A percentile compares a stretch with the other conserved stretches of the same genome.
Evolutionary conservation across 2,113 vertebrate species (phyloP).

Genomic region (Peromyscus leucopus): DNA sequence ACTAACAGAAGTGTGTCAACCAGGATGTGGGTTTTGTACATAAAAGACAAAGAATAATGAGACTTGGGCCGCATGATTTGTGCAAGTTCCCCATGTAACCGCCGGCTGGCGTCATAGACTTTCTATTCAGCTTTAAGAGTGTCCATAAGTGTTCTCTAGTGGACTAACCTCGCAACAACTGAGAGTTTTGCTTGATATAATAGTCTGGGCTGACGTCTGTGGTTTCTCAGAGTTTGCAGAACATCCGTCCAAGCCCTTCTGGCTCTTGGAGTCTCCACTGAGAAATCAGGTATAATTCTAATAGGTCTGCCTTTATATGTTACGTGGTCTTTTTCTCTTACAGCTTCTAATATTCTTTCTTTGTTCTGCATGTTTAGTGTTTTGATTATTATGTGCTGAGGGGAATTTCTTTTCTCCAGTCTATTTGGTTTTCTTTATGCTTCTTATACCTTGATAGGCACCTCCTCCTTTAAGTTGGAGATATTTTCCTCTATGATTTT

Average conservation of each 20-base stretch:
- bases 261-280: background rate
- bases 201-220: background rate
- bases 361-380: background rate
- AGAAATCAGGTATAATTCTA: background rate
- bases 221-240: background rate
- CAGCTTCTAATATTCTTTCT: background rate
- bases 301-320: background rate
- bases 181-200: background rate
- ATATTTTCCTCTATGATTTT: background rate
- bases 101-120: background rate
- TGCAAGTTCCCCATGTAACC: background rate
- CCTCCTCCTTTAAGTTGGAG: background rate
- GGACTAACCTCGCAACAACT: background rate
- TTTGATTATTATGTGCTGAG: background rate
- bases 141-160: background rate
- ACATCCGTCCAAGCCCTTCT: background rate
- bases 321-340: background rate
- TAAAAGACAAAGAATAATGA: background rate
- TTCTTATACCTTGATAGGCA: background rate
- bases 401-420: background rate
- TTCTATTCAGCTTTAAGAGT: background rate
- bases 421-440: background rate
- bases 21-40: background rate
- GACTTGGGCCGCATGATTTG: background rate
- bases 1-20: background rate